These are phyloP conservation scores for Caenorhabditis elegans DNA, from an alignment of 1,140 invertebrate genomes.

Conservation along the genomic window WBcel235 BX284604.4:9839001-9839500, in stretches of 20 bases:
- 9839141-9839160: not conserved
- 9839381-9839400: constrained; percentile 1
- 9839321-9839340: not conserved
- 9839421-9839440: not conserved
- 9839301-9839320: not conserved
- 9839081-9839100: too few relatives aligned
- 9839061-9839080: too few relatives aligned
- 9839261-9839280: not conserved
- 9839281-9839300: not conserved
- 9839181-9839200: not conserved
- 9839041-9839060: too few relatives aligned
- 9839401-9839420: constrained; percentile 1
- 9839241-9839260: not conserved
- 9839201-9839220: not conserved
- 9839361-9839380: not conserved
- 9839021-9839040: too few relatives aligned
- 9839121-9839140: not conserved
- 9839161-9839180: not conserved
- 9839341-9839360: not conserved
- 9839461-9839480: not conserved
- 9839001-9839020: too few relatives aligned
- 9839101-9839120: not conserved
- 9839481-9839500: constrained; percentile 8
- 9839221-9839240: not conserved
- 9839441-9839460: not conserved